phyloP scores from a whole-genome alignment of 2,113 vertebrate species.

The Camelus bactrianus region DNA sequence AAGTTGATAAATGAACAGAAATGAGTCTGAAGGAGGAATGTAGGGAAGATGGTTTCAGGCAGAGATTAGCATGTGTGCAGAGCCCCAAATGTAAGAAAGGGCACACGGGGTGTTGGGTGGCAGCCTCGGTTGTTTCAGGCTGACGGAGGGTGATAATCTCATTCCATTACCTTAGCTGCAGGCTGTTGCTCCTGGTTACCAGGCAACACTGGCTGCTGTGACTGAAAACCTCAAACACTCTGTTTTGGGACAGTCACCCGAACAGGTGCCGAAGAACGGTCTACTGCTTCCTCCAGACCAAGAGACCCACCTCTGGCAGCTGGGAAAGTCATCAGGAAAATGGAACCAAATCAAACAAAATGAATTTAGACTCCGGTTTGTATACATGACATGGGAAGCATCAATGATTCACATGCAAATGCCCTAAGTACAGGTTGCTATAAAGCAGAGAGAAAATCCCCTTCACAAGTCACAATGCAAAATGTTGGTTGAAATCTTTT shows the following conservation, averaged over 20 bases:
- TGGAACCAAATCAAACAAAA: background rate
- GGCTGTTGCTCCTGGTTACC: slow-evolving; percentile 45
- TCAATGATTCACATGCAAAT: background rate
- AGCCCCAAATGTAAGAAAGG: background rate
- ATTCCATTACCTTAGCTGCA: background rate
- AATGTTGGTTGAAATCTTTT: slow-evolving; percentile 15
- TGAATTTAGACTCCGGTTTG: background rate
- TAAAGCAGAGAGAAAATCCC: slow-evolving; percentile 40
- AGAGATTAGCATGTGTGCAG: background rate
- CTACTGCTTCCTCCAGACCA: background rate
- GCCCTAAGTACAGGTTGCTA: background rate
- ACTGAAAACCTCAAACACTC: background rate
- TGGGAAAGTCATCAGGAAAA: background rate
- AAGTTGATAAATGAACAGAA: background rate
- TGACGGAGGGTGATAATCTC: background rate
- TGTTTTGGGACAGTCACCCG: background rate
- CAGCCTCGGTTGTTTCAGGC: background rate
- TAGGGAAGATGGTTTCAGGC: background rate
- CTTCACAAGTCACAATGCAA: background rate
- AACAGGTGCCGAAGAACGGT: background rate
- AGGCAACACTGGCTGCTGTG: background rate
- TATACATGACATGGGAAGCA: background rate
- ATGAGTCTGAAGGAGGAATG: background rate
- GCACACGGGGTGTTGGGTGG: background rate
- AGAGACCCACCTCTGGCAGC: background rate